A percentile compares a stretch with the other conserved stretches of the same genome.
These are phyloP conservation scores for Cyclargus thomasi DNA, from an alignment of 1,140 invertebrate species.

Conservation along the genomic window DNA sequence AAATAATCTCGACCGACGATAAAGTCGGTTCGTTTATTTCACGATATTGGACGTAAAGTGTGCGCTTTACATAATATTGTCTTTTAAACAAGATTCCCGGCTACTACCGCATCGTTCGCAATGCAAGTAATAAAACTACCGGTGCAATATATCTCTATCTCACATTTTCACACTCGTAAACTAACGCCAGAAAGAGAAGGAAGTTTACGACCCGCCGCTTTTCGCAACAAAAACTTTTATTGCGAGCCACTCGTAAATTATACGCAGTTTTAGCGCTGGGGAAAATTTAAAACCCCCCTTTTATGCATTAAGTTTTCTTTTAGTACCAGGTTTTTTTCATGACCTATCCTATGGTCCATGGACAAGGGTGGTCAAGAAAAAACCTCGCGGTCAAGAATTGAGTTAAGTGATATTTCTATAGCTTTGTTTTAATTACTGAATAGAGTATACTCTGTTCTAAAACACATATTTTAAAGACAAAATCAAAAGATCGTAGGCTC, in stretches of 20 bases:
- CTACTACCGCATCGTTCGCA: conserved; percentile 34
- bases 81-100: conserved; percentile 28
- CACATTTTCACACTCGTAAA: conserved; percentile 56
- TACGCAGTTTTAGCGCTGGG: conserved; percentile 49
- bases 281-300: conserved; percentile 36
- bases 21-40: conserved; percentile 15
- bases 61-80: conserved; percentile 30
- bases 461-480: too few relatives aligned
- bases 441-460: too few relatives aligned
- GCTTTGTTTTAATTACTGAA: too few relatives aligned
- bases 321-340: background rate
- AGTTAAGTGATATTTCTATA: background rate
- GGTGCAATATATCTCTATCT: conserved; percentile 55
- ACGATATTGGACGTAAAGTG: conserved; percentile 23
- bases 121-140: conserved; percentile 53
- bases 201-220: conserved; percentile 49
- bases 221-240: conserved; percentile 67
- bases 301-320: conserved; percentile 26
- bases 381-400: background rate
- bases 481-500: too few relatives aligned
- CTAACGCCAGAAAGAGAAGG: conserved; percentile 46
- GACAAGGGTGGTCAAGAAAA: background rate
- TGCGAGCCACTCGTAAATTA: conserved; percentile 61
- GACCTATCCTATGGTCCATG: background rate
- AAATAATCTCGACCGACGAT: background rate